Evolutionary conservation across 1,140 invertebrate species (phyloP).

Genomic region (Thaumatotibia leucotreta): DNA sequence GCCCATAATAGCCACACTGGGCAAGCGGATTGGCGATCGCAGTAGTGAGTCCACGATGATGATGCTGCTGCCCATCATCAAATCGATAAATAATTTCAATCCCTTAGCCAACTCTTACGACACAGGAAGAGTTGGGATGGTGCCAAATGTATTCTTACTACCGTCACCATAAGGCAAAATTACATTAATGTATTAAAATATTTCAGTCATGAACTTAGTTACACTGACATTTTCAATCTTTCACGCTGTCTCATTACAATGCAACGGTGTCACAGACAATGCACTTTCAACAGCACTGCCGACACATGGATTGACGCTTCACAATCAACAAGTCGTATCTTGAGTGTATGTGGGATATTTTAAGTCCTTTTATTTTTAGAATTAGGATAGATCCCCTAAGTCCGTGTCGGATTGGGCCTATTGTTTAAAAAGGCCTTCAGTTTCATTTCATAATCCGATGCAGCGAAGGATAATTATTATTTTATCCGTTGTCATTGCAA

Average conservation of each 20-base stretch:
- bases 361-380: conserved; percentile 17
- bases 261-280: conserved; percentile 51
- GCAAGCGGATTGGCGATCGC: no score
- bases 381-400: background rate
- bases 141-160: no score
- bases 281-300: conserved; percentile 39
- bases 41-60: no score
- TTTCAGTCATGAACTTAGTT: background rate
- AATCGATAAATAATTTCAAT: no score
- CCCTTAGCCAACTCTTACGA: no score
- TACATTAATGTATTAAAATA: no score
- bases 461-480: no score
- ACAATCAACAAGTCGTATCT: conserved; percentile 1
- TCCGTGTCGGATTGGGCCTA: background rate
- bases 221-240: conserved; percentile 18
- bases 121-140: no score
- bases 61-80: no score
- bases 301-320: conserved; percentile 13
- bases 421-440: background rate
- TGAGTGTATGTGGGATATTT: background rate
- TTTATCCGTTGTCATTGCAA: no score
- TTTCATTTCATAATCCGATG: background rate
- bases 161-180: no score
- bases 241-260: conserved; percentile 28
- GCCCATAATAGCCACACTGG: no score